phyloP scores from a whole-genome alignment of 2,797 vertebrate genomes.

The Dendrocincla tyrannina region DNA sequence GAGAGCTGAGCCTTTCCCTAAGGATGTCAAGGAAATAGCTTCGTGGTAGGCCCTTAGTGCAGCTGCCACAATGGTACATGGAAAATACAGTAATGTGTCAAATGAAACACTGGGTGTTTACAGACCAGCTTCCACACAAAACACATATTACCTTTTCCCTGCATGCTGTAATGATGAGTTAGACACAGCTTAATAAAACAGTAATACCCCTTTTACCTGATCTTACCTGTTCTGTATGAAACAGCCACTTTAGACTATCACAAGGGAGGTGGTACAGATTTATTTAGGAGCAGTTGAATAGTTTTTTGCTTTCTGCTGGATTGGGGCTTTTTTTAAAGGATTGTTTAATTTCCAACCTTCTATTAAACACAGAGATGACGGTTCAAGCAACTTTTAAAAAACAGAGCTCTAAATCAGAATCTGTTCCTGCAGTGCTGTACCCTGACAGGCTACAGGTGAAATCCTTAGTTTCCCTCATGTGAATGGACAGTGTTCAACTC shows the following conservation, averaged over 20 bases:
- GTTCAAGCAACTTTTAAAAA: neutral
- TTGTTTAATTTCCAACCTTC: neutral
- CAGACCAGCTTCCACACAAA: neutral
- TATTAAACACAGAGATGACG: neutral
- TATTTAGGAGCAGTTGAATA: neutral
- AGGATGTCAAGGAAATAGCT: accelerated
- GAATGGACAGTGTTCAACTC: neutral
- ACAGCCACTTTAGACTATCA: neutral
- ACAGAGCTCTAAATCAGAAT: neutral
- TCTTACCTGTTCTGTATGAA: neutral
- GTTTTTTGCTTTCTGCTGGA: neutral
- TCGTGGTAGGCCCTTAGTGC: accelerated
- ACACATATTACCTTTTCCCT: neutral
- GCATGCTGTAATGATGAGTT: accelerated
- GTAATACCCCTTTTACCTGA: neutral
- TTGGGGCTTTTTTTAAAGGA: neutral
- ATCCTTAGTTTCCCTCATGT: neutral
- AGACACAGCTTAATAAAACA: neutral
- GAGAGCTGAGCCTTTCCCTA: neutral
- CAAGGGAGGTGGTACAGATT: neutral
- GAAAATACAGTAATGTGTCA: neutral
- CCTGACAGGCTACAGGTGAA: neutral
- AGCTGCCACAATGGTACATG: neutral
- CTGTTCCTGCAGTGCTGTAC: neutral
- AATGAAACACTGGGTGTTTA: neutral